Evolutionary conservation across 1,140 invertebrate genomes (phyloP).

Genomic region (Drosophila setifemur): DNA sequence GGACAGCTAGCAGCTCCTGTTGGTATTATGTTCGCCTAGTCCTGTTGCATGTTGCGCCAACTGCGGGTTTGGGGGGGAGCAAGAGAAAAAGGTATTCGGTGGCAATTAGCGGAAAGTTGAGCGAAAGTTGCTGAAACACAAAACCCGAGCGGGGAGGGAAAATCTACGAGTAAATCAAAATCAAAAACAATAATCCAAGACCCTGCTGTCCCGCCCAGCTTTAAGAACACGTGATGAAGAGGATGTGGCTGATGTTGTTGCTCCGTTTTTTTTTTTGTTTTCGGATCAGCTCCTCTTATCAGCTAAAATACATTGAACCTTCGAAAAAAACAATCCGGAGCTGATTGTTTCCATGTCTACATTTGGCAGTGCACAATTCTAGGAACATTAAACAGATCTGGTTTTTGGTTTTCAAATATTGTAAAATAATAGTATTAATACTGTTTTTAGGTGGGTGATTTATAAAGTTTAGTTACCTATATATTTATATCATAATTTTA

Average conservation of each 20-base stretch:
- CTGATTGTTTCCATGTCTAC: neutral
- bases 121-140: too few species aligned
- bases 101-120: neutral
- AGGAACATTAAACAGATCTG: too few species aligned
- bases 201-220: neutral
- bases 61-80: neutral
- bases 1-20: neutral
- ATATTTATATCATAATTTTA: too few species aligned
- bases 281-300: slow-evolving; percentile 19
- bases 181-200: too few species aligned
- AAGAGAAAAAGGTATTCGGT: neutral
- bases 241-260: slow-evolving; percentile 3
- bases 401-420: too few species aligned
- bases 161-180: too few species aligned
- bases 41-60: neutral
- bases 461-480: too few species aligned
- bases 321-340: neutral
- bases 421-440: too few species aligned
- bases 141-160: too few species aligned
- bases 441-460: too few species aligned
- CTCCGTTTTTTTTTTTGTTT: neutral
- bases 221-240: slow-evolving; percentile 31
- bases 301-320: slow-evolving; percentile 24
- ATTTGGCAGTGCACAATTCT: neutral
- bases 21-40: neutral